phyloP scores from a whole-genome alignment of 1,140 invertebrate species.

The Meloidogyne floridensis region DNA sequence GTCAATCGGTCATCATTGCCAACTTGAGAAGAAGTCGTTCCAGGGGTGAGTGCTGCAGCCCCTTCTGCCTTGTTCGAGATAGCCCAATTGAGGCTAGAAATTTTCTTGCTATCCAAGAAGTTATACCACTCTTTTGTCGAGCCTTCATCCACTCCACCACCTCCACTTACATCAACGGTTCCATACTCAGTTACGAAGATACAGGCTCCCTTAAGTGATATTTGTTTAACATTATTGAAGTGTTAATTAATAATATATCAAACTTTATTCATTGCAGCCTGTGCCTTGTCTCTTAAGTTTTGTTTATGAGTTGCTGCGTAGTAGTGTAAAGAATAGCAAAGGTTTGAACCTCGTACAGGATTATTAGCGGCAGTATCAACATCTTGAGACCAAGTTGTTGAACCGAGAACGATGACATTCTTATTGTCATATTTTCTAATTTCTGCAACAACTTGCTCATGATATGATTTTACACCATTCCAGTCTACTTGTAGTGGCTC shows the following conservation, averaged over 20 bases:
- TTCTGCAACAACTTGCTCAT: constrained; percentile 22
- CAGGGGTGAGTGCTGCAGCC: constrained; percentile 1
- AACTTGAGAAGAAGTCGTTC: background rate
- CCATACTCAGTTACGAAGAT: constrained; percentile 38
- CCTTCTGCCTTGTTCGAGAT: constrained; percentile 18
- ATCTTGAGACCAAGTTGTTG: constrained; percentile 26
- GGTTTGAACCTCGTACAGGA: constrained; percentile 21
- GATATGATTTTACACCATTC: constrained; percentile 11
- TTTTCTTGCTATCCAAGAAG: constrained; percentile 26
- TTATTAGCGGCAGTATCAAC: constrained; percentile 31
- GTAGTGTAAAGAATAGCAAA: constrained; percentile 31
- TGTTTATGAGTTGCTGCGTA: constrained; percentile 30
- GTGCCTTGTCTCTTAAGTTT: background rate
- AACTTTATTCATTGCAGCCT: background rate
- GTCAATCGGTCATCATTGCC: background rate
- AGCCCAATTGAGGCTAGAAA: constrained; percentile 27
- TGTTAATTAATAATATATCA: background rate
- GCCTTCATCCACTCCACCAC: background rate
- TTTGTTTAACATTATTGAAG: background rate
- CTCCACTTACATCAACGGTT: constrained; percentile 11
- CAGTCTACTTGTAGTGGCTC: constrained; percentile 27
- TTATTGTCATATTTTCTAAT: constrained; percentile 33
- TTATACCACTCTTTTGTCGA: constrained; percentile 31
- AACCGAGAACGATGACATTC: constrained; percentile 39
- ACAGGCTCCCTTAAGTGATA: background rate